phyloP scores from a whole-genome alignment of 2,113 vertebrate genomes.

The Athene noctua region DNA sequence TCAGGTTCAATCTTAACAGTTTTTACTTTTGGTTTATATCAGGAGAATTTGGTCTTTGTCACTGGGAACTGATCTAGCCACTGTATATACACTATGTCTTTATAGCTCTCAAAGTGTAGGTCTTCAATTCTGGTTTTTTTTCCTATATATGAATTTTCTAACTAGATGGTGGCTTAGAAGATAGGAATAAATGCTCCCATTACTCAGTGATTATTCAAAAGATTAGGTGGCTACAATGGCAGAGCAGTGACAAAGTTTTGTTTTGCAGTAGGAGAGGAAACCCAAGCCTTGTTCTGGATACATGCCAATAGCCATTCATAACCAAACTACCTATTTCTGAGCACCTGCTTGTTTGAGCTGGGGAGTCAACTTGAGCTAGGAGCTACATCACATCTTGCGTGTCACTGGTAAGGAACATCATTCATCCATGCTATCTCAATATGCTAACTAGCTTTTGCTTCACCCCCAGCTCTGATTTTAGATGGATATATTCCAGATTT shows the following conservation, averaged over 20 bases:
- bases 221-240: not conserved
- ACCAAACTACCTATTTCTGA: not conserved
- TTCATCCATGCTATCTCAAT: not conserved
- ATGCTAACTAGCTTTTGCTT: not conserved
- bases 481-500: not conserved
- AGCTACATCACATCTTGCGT: not conserved
- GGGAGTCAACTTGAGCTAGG: not conserved
- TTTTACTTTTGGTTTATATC: not conserved
- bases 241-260: not conserved
- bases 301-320: not conserved
- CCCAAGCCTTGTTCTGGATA: not conserved
- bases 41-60: not conserved
- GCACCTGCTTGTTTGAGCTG: not conserved
- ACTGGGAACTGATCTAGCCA: not conserved
- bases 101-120: not conserved
- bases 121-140: not conserved
- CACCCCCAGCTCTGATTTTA: not conserved
- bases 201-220: not conserved
- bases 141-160: not conserved
- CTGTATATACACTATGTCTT: not conserved
- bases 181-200: not conserved
- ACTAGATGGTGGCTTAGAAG: not conserved
- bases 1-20: not conserved
- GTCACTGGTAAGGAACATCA: not conserved
- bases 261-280: not conserved